Base-by-base conservation (phyloP, 2,888 invertebrate genomes). In the Spodoptera littoralis region DNA sequence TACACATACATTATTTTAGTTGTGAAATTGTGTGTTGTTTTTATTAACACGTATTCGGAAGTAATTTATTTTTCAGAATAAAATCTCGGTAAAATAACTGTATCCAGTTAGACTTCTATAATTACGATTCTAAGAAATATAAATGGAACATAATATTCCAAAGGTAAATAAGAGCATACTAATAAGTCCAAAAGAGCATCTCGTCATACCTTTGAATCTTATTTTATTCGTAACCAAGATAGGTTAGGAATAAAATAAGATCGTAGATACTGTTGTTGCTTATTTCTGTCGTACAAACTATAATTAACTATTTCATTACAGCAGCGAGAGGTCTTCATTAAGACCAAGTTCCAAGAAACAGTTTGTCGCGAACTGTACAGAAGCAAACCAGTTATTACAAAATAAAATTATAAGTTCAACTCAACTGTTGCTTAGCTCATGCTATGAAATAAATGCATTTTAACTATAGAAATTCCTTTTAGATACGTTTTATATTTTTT, bases 351-450 rank as follows among this genome's bases (percentile, higher is more conserved):
- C 69, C 65, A 70, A 56, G 68, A 74, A 79, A 60, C 74, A 73
- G 79, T 80, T 85, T 80, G 77, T 79, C 75, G 71, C 71, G 65
- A 83, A 80, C 81, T 79, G 73, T 71, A 69, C 73, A 65, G 72
- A 70, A 71, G 72, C 74, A 77, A 77, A 70, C 68, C 61, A 77
- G 71, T 80, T 78, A 82, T 76, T 80, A 73, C 78, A 63, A 76
- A 84, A 82, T 76, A 78, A 57, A 83, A 82, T 83, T 82, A 82
- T 52, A 67, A 82, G 70, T 73, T 55, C 48, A 44, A 65, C 66
- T 69, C 60, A 77, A 77, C 72, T 70, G 65, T 73, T 71, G 67
- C 66, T 74, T 54, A 65, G 58, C 56, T 52, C 56, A 56, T 45
- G 58, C 65, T 65, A 60, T 62, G 57, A 67, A 65, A 75, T 60